phyloP scores from a whole-genome alignment of 1,140 invertebrate species.

The Drosophila sturtevanti region DNA sequence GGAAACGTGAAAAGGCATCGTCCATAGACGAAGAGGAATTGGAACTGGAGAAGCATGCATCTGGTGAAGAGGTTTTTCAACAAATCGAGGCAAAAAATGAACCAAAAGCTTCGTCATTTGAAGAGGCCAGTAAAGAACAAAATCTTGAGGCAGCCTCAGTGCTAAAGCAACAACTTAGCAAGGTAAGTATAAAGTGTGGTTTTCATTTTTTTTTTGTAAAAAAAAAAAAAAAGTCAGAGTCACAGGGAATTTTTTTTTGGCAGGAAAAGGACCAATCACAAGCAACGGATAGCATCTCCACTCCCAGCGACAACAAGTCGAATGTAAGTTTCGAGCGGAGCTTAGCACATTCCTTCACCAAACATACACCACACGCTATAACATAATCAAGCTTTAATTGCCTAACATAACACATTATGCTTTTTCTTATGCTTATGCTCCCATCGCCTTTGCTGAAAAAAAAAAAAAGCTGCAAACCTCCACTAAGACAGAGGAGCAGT shows the following conservation, averaged over 20 bases:
- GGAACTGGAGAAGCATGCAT: conserved; percentile 48
- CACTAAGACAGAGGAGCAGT: conserved; percentile 55
- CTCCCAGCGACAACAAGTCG: conserved; percentile 63
- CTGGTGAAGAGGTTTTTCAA: conserved; percentile 42
- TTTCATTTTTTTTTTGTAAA: too few relatives aligned
- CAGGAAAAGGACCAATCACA: conserved; percentile 39
- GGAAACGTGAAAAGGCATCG: conserved; percentile 75
- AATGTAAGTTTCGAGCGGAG: conserved; percentile 59
- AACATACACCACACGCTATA: background rate
- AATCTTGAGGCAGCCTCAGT: conserved; percentile 64
- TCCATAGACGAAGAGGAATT: conserved; percentile 79
- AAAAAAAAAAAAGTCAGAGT: background rate
- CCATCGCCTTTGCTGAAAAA: too few relatives aligned
- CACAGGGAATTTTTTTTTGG: background rate
- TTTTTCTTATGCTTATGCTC: conserved; percentile 32
- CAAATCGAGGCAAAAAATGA: conserved; percentile 37
- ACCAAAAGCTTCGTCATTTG: conserved; percentile 67
- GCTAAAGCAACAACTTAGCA: conserved; percentile 41
- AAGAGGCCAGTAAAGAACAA: conserved; percentile 69
- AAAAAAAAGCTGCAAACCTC: conserved; percentile 72
- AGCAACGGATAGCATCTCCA: conserved; percentile 27
- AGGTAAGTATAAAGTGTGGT: conserved; percentile 48
- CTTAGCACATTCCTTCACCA: background rate
- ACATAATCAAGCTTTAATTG: conserved; percentile 40
- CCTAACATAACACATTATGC: conserved; percentile 51